phyloP scores from a whole-genome alignment of 2,113 vertebrate species.

The Onychorhynchus coronatus region DNA sequence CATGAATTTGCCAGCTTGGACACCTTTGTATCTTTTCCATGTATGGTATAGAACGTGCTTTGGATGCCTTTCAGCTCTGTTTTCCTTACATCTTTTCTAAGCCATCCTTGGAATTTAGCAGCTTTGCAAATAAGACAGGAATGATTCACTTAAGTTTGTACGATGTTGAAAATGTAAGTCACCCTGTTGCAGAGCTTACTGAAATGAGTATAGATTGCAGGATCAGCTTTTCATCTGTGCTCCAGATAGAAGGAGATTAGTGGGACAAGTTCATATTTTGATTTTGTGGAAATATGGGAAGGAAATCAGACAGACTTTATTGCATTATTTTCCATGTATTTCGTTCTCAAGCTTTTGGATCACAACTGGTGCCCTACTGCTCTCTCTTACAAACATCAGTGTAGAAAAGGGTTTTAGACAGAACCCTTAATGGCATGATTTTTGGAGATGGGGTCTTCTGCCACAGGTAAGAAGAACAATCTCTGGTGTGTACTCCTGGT shows the following conservation, averaged over 20 bases:
- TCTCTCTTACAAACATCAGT: not conserved
- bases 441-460: not conserved
- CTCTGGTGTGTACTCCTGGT: not conserved
- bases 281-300: not conserved
- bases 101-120: not conserved
- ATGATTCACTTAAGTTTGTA: conserved; percentile 1
- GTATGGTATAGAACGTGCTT: not conserved
- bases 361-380: not conserved
- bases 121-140: conserved; percentile 8
- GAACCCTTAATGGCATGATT: not conserved
- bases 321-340: not conserved
- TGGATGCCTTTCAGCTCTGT: not conserved
- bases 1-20: not conserved
- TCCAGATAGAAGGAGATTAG: not conserved
- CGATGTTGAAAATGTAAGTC: not conserved
- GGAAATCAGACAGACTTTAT: not conserved
- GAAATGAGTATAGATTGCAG: not conserved
- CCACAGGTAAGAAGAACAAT: not conserved
- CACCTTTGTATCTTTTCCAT: not conserved
- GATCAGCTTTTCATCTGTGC: not conserved
- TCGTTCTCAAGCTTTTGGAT: not conserved
- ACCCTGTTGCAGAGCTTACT: not conserved
- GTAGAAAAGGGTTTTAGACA: not conserved
- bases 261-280: not conserved
- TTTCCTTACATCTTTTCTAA: not conserved